A percentile compares a stretch with the other conserved stretches of the same genome.
Evolutionary conservation across 2,113 vertebrate species (phyloP).

Genomic region (Osmerus mordax): DNA sequence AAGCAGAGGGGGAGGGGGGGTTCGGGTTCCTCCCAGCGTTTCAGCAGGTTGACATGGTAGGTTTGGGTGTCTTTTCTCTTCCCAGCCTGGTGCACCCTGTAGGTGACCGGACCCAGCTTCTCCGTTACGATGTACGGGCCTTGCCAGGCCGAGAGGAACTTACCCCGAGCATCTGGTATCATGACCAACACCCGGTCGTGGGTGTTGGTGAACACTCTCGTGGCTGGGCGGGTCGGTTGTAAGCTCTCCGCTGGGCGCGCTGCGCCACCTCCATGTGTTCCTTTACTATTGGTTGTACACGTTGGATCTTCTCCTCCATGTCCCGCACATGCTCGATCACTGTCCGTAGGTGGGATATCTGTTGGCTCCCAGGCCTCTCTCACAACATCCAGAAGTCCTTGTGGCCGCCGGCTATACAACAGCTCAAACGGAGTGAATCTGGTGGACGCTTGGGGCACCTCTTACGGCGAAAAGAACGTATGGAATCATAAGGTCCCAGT

Average conservation of each 20-base stretch:
- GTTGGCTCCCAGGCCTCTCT: background rate
- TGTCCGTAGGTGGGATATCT: background rate
- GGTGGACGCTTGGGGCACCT: background rate
- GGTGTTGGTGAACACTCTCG: background rate
- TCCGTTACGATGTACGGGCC: background rate
- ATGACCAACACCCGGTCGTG: background rate
- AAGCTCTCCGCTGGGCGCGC: background rate
- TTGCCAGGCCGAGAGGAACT: background rate
- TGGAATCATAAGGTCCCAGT: background rate
- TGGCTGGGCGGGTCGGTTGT: background rate
- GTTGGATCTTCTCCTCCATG: background rate
- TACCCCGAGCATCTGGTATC: background rate
- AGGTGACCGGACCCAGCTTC: background rate
- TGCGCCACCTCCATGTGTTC: background rate
- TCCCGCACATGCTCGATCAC: conserved; percentile 3
- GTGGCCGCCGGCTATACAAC: background rate
- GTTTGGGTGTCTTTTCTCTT: background rate
- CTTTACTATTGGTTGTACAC: background rate
- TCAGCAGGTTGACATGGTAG: background rate
- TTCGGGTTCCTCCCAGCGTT: background rate
- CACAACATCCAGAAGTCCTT: conserved; percentile 3
- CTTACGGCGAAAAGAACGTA: background rate
- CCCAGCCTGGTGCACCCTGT: background rate
- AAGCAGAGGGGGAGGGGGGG: background rate
- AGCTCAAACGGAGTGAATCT: background rate